These are phyloP conservation scores for Cephus nigrinus DNA, from an alignment of 2,888 invertebrate genomes.

Conservation along the genomic window DNA sequence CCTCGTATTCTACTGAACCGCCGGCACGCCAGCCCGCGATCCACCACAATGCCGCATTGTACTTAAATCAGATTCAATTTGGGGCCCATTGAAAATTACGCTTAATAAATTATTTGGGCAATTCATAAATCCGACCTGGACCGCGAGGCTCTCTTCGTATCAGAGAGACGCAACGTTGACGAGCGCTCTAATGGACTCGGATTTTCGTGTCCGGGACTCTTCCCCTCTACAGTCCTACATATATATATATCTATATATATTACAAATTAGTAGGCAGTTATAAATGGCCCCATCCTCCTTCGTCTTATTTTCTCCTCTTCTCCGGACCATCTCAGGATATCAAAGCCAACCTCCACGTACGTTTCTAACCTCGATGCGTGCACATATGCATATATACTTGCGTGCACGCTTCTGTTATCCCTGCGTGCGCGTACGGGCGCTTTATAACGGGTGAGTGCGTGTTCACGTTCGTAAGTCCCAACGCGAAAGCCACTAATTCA, in stretches of 20 bases:
- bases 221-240: background rate
- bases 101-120: slow-evolving; percentile 66
- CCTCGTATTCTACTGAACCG: slow-evolving; percentile 49
- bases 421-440: background rate
- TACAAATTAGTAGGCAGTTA: slow-evolving; percentile 62
- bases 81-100: slow-evolving; percentile 66
- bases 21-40: slow-evolving; percentile 30
- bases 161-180: slow-evolving; percentile 25
- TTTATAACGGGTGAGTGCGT: background rate
- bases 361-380: background rate
- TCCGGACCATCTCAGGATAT: slow-evolving; percentile 6
- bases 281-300: slow-evolving; percentile 51
- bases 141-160: slow-evolving; percentile 12
- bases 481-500: slow-evolving; percentile 17
- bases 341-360: background rate
- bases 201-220: slow-evolving; percentile 12
- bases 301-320: slow-evolving; percentile 39
- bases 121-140: slow-evolving; percentile 62
- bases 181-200: slow-evolving; percentile 35
- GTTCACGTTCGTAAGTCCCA: background rate
- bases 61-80: slow-evolving; percentile 67
- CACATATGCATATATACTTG: background rate
- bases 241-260: slow-evolving; percentile 17
- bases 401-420: background rate
- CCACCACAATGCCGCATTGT: slow-evolving; percentile 62